Conservation (phyloP, 1,140 invertebrate genomes). For the Amphibalanus amphitrite region DNA sequence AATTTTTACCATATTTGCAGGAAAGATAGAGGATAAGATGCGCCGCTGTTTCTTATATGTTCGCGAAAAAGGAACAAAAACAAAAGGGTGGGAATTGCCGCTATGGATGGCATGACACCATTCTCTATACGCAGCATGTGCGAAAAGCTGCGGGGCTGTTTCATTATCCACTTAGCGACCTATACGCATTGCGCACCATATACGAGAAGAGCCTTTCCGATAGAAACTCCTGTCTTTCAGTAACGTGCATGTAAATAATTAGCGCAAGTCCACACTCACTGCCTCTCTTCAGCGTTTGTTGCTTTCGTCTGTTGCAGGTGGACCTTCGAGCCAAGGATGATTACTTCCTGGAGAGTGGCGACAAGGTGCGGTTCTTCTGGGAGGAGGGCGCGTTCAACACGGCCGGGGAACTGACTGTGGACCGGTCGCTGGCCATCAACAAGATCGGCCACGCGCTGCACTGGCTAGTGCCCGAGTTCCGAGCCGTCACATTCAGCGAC, state of each 20-base stretch:
- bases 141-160: no score
- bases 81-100: no score
- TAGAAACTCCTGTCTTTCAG: slow-evolving; percentile 15
- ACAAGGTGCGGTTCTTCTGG: slow-evolving; percentile 85
- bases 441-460: slow-evolving; percentile 84
- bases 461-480: slow-evolving; percentile 61
- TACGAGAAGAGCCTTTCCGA: slow-evolving; percentile 11
- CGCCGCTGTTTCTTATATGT: no score
- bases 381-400: slow-evolving; percentile 63
- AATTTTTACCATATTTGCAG: no score
- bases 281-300: slow-evolving; percentile 13
- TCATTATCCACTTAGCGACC: no score
- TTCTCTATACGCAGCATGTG: no score
- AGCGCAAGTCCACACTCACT: neutral
- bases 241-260: neutral
- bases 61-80: no score
- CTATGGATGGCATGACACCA: no score
- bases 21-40: no score
- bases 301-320: neutral
- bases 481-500: slow-evolving; percentile 60
- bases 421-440: slow-evolving; percentile 51
- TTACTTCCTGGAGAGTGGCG: slow-evolving; percentile 81
- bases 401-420: slow-evolving; percentile 51
- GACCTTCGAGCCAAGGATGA: slow-evolving; percentile 42
- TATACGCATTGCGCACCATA: neutral